These are phyloP conservation scores for Geophilus truncorum DNA, from an alignment of 2,888 invertebrate species.

Conservation along the genomic window DNA sequence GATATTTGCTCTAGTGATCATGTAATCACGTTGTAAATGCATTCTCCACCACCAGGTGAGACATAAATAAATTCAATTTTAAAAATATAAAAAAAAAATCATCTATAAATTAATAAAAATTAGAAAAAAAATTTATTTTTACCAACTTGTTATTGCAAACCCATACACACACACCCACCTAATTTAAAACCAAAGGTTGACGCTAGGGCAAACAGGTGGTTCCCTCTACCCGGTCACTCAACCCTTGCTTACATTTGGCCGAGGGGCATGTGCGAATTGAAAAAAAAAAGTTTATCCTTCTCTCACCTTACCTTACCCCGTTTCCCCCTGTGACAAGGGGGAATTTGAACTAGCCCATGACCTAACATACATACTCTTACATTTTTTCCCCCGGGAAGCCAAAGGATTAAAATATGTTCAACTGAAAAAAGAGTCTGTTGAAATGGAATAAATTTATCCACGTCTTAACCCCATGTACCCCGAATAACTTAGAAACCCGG, in stretches of 20 bases:
- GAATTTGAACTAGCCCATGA: neutral
- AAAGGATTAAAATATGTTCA: neutral
- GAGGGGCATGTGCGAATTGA: neutral
- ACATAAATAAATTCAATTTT: neutral
- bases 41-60: neutral
- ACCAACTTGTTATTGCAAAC: too few relatives aligned
- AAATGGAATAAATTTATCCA: neutral
- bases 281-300: neutral
- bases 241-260: neutral
- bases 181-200: neutral
- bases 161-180: neutral
- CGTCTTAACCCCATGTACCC: neutral
- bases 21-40: neutral
- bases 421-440: too few relatives aligned
- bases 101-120: neutral
- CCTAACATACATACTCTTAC: neutral
- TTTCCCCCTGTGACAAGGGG: neutral
- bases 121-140: neutral
- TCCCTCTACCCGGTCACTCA: neutral
- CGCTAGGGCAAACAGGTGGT: neutral
- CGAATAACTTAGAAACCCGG: too few relatives aligned
- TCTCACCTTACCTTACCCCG: neutral
- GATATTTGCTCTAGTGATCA: neutral
- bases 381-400: neutral
- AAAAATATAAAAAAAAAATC: neutral